These are phyloP conservation scores for Orius laevigatus DNA, from an alignment of 1,140 invertebrate genomes.

Conservation along the genomic window DNA sequence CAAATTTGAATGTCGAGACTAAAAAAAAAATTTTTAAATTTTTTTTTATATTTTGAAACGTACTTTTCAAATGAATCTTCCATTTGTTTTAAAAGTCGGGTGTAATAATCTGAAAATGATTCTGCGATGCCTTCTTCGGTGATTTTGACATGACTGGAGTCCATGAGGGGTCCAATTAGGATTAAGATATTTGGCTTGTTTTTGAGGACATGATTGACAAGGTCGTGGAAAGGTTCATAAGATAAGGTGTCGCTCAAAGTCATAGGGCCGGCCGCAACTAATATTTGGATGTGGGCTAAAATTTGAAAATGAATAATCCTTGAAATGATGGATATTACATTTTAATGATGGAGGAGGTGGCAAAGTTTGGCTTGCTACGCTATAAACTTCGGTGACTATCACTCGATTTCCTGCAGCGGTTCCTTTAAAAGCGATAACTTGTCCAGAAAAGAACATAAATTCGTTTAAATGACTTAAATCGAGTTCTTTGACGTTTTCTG, in stretches of 20 bases:
- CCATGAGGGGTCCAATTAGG: constrained; percentile 69
- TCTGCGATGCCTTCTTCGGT: constrained; percentile 35
- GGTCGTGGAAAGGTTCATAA: constrained; percentile 66
- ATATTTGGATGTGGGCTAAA: constrained; percentile 38
- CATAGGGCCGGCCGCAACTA: constrained; percentile 68
- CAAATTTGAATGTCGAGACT: constrained; percentile 45
- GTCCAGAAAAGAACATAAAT: constrained; percentile 69
- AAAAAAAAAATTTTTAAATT: constrained; percentile 31
- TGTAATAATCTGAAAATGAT: constrained; percentile 53
- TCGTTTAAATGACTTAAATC: constrained; percentile 30
- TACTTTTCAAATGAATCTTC: constrained; percentile 35
- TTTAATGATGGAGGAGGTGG: constrained; percentile 20
- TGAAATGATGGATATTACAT: not conserved
- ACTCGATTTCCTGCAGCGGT: constrained; percentile 47
- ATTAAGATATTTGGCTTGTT: constrained; percentile 64
- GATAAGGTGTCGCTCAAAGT: constrained; percentile 53
- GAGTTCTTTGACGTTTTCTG: constrained; percentile 22
- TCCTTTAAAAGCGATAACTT: constrained; percentile 59
- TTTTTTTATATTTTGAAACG: constrained; percentile 11
- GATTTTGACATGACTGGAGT: constrained; percentile 44
- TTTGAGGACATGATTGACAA: constrained; percentile 47
- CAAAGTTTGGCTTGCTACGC: constrained; percentile 26
- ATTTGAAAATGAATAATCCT: not conserved
- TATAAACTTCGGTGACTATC: constrained; percentile 44
- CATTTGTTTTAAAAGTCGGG: constrained; percentile 45